Conservation (phyloP, 2,797 vertebrate species). For the Gobio occitaniae region DNA sequence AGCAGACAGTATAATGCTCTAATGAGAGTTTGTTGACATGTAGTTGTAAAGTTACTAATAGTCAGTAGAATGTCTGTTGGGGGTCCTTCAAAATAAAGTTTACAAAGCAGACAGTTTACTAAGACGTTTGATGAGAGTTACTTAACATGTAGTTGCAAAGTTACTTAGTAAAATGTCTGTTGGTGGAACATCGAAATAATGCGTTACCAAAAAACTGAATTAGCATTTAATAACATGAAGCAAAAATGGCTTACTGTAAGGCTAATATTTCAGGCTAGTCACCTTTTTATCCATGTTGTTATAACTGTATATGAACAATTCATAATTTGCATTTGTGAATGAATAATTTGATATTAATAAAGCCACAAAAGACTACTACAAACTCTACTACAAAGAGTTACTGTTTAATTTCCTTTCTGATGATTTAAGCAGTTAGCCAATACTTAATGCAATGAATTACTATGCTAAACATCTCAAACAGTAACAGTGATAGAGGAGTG, state of each 20-base stretch:
- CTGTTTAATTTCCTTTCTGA: neutral
- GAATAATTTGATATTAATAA: neutral
- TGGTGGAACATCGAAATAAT: neutral
- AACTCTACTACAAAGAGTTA: neutral
- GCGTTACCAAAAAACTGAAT: neutral
- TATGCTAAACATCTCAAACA: constrained; percentile 12
- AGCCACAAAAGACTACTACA: neutral
- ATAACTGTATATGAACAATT: neutral
- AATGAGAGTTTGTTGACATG: neutral
- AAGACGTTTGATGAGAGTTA: neutral
- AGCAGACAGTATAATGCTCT: no score
- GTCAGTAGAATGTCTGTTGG: neutral
- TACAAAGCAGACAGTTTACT: neutral
- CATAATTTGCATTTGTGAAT: neutral
- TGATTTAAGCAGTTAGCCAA: constrained; percentile 6
- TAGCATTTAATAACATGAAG: neutral
- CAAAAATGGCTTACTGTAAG: neutral
- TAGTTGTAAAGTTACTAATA: neutral
- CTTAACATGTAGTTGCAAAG: neutral
- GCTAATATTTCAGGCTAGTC: no score
- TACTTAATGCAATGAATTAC: constrained; percentile 13
- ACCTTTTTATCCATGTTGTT: neutral
- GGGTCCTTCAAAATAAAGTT: neutral
- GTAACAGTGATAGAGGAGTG: constrained; percentile 1
- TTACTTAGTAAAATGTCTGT: neutral